Base-by-base conservation (phyloP, 2,888 invertebrate genomes). In the Luffia ferchaultella region DNA sequence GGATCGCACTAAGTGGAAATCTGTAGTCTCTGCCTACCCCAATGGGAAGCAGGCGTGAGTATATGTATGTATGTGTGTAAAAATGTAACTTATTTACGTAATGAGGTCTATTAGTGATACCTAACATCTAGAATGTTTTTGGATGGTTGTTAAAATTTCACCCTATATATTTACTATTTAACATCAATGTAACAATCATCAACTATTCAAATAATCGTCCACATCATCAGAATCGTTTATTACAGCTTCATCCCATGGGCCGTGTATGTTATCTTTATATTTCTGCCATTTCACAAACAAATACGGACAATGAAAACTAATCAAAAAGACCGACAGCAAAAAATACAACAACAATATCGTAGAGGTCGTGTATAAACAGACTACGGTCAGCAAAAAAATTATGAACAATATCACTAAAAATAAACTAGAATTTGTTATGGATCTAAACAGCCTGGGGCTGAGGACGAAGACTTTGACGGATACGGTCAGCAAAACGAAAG, bases 211-310 rank as follows among this genome's bases (percentile, higher is more conserved):
- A 42, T 49, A 42, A 12, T 80, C 79, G 15, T 82, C 77, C 2
- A 86, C 67, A 64, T 83, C 85, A 62, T 86, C 86, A 0, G 85
- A 79, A 73, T 89, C 88, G 62, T 87, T 88, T 55, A 90, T 89
- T 60, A 93, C 80, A 12, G 98, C 98, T 68, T 98, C 98, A 72
- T 98, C 98, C 98, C 98, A 98, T 0, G 98, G 98, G 0, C 98
- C 98, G 73, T 97, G 93, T 55, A 97, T 97, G 72, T 97, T 98
- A 62, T 93, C 90, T 65, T 95, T 96, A 67, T 90, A 90, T 41
- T 83, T 88, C 64, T 94, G 93, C 83, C 91, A 92, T 49, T 75
- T 79, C 0, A 93, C 88, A 76, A 93, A 96, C 67, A 90, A 86
- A 2, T 87, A 66, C 0, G 95, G 95, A 65, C 92, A 94, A 48